Base-by-base conservation (phyloP, 2,797 vertebrate genomes). In the Sebastes steindachneri region DNA sequence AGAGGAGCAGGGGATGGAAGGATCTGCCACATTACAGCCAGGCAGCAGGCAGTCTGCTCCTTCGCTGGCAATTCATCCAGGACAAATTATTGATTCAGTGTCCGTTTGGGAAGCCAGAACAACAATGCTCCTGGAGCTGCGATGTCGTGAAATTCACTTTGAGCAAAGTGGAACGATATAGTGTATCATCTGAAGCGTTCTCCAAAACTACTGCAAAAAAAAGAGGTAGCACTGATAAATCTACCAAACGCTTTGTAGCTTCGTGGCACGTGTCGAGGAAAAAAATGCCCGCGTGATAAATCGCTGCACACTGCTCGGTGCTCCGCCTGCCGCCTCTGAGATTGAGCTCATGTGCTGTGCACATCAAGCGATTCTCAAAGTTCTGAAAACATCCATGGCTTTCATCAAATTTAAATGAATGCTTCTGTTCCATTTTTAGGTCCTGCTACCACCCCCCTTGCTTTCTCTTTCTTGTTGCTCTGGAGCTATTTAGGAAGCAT, bases 351-450 rank as follows among this genome's bases (percentile, higher is more conserved):
- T 75, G 74, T 62, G 60, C 65, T 84, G 86, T 80, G 85, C 79
- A 84, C 79, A 84, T 88, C 79, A 87, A 86, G 86, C 58, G 29
- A 23, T 86, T 89, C 67, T 77, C 66, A 63, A 88, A 87, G 69
- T 87, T 86, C 65, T 54, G 74, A 85, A 88, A 85, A 88, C 75
- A 89, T 91, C 80, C 59, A 73, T 21, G 54, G 75, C 78, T 88
- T 92, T 94, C 88, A 94, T 94, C 69, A 89, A 91, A 92, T 89
- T 92, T 88, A 87, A 90, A 93, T 88, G 76, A 87, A 82, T 71
- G 86, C 83, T 59, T 79, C 68, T 71, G 77, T 88, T 90, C 80
- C 68, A 68, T 89, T 90, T 93, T 90, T 88, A 82, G 83, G 69
- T 35, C 28, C 68, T 15, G 54, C 65, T 58, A 72, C 68, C 73